These are phyloP conservation scores for Copidosoma floridanum DNA, from an alignment of 1,140 invertebrate genomes.

Conservation along the genomic window DNA sequence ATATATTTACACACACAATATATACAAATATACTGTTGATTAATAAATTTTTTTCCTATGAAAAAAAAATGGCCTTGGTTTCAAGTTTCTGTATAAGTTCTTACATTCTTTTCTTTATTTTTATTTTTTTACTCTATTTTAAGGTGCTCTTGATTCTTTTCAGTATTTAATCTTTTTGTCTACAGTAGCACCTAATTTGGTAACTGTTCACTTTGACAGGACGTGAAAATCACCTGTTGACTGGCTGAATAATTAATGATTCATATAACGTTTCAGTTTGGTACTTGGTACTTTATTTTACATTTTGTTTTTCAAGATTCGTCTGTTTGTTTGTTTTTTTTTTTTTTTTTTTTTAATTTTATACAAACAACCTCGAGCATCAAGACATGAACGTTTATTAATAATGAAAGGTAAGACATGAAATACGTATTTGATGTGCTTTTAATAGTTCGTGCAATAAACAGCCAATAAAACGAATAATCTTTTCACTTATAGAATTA, in stretches of 20 bases:
- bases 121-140: no score
- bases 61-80: conserved; percentile 51
- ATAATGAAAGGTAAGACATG: conserved; percentile 25
- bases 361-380: neutral
- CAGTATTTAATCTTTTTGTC: no score
- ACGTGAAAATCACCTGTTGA: conserved; percentile 28
- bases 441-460: conserved; percentile 7
- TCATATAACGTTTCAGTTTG: no score
- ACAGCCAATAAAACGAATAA: conserved; percentile 20
- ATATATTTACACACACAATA: conserved; percentile 28
- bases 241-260: conserved; percentile 24
- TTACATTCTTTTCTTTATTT: conserved; percentile 19
- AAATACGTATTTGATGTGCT: neutral
- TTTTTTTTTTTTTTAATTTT: neutral
- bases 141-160: conserved; percentile 1
- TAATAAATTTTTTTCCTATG: conserved; percentile 54
- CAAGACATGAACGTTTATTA: conserved; percentile 9
- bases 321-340: no score
- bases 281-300: no score
- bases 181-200: neutral
- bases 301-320: no score
- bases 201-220: neutral
- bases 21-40: conserved; percentile 45
- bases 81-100: conserved; percentile 26
- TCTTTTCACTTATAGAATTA: conserved; percentile 16